A percentile compares a stretch with the other conserved stretches of the same genome.
Conservation (phyloP, 1,140 invertebrate genomes). For the Lutraria rhynchaena region DNA sequence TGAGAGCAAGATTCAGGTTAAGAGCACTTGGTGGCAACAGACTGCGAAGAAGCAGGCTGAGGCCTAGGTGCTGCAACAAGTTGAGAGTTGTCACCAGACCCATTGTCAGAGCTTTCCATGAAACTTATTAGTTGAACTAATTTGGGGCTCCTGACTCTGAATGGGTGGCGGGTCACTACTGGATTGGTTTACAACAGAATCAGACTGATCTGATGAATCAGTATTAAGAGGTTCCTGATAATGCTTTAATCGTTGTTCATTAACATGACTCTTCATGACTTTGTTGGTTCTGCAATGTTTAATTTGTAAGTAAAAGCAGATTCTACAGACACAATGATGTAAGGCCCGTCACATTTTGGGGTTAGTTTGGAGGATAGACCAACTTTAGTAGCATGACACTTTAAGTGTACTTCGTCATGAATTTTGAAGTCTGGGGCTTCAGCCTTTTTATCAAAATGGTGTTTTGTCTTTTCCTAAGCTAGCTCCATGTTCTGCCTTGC, state of each 20-base stretch:
- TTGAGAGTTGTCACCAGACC: conserved; percentile 16
- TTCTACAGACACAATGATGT: conserved; percentile 3
- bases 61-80: conserved; percentile 18
- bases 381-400: not conserved
- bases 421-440: conserved; percentile 26
- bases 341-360: conserved; percentile 30
- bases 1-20: not conserved
- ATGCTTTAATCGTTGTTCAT: conserved; percentile 28
- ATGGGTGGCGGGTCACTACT: conserved; percentile 3
- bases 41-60: not conserved
- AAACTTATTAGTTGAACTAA: not conserved
- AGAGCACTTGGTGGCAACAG: conserved; percentile 4
- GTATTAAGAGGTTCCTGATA: not conserved
- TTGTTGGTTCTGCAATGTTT: conserved; percentile 15
- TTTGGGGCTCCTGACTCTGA: not conserved
- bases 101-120: not conserved
- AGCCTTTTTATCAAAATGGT: conserved; percentile 26
- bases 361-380: conserved; percentile 23
- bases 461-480: conserved; percentile 14
- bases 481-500: not conserved
- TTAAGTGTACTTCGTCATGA: conserved; percentile 13
- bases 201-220: not conserved
- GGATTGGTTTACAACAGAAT: not conserved
- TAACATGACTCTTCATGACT: conserved; percentile 11
- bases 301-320: conserved; percentile 43